phyloP scores from a whole-genome alignment of 2,888 invertebrate species.

The Nineta flava region DNA sequence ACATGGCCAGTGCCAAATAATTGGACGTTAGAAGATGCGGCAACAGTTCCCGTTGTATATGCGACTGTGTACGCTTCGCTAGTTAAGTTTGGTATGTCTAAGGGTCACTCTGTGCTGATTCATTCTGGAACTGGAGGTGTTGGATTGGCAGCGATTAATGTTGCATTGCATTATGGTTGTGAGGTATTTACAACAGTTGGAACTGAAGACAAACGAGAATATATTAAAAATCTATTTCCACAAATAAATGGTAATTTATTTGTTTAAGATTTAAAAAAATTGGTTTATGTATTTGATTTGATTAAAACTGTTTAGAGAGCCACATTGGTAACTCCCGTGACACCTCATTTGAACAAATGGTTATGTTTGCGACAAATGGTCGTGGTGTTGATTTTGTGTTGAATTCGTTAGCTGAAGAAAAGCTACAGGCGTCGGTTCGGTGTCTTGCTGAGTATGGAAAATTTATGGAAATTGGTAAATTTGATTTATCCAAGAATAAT shows the following conservation, averaged over 20 bases:
- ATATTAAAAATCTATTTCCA: slow-evolving; percentile 35
- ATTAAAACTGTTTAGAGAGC: slow-evolving; percentile 23
- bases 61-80: slow-evolving; percentile 24
- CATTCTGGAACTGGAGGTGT: slow-evolving; percentile 50
- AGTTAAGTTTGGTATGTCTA: slow-evolving; percentile 9
- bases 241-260: slow-evolving; percentile 13
- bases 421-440: slow-evolving; percentile 53
- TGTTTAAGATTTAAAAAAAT: not conserved
- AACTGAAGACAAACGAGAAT: slow-evolving; percentile 31
- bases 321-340: slow-evolving; percentile 81
- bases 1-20: slow-evolving; percentile 50
- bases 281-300: not conserved
- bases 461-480: slow-evolving; percentile 78
- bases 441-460: slow-evolving; percentile 44
- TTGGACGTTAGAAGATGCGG: slow-evolving; percentile 60
- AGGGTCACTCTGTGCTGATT: slow-evolving; percentile 26
- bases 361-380: slow-evolving; percentile 64
- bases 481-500: slow-evolving; percentile 55
- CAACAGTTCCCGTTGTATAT: slow-evolving; percentile 62
- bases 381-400: slow-evolving; percentile 79
- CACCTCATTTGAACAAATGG: slow-evolving; percentile 71
- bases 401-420: slow-evolving; percentile 86
- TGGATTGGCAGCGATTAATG: slow-evolving; percentile 57
- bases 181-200: slow-evolving; percentile 46
- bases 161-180: slow-evolving; percentile 44